These are phyloP conservation scores for Todiramphus chloris DNA, from an alignment of 2,113 vertebrate species.

Conservation along the genomic window DNA sequence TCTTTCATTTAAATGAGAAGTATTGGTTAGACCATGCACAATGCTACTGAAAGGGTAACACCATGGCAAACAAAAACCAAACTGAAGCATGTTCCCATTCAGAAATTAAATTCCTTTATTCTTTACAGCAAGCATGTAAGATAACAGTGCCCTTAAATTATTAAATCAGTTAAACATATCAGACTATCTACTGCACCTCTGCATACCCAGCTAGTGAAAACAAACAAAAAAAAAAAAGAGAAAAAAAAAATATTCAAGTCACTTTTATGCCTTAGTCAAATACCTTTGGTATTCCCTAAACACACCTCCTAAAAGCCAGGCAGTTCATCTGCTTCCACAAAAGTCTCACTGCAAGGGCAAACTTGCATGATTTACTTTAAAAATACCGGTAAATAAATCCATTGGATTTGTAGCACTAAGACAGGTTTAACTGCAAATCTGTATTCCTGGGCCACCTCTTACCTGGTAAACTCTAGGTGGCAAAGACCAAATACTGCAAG, in stretches of 20 bases:
- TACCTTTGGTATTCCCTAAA: not conserved
- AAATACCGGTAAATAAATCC: not conserved
- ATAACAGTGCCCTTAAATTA: not conserved
- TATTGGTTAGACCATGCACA: not conserved
- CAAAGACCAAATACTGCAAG: not conserved
- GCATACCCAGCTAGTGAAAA: not conserved
- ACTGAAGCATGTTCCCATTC: not conserved
- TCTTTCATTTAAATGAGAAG: not conserved
- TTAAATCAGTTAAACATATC: not conserved
- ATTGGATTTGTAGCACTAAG: not conserved
- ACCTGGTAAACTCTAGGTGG: not conserved
- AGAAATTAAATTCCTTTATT: constrained; percentile 1
- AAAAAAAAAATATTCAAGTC: not conserved
- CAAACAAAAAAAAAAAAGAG: not conserved
- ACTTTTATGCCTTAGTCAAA: not conserved
- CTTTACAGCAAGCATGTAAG: not conserved
- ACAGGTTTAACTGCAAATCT: not conserved
- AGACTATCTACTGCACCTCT: not conserved
- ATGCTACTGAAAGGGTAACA: not conserved
- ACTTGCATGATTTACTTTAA: not conserved
- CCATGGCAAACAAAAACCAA: not conserved
- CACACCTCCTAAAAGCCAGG: not conserved
- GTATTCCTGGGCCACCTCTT: not conserved
- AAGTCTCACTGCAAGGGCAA: not conserved
- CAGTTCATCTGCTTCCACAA: not conserved